These are phyloP conservation scores for Tadarida brasiliensis DNA, from an alignment of 2,797 vertebrate species.

Conservation along the genomic window DNA sequence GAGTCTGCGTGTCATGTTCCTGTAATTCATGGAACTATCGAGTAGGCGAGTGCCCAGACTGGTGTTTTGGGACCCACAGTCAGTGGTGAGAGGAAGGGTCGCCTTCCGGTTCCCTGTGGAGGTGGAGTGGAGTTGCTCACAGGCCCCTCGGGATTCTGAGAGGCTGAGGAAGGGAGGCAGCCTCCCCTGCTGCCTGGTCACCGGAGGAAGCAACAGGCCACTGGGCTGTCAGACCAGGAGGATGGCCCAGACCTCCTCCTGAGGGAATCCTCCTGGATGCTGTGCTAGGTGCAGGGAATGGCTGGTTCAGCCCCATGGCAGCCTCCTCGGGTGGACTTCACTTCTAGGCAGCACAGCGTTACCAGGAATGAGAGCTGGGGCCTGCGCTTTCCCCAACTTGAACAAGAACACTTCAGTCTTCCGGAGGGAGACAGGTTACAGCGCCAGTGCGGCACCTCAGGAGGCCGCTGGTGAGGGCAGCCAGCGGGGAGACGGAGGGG, in stretches of 20 bases:
- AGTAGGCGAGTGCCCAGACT: neutral
- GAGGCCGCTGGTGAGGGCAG: rapidly evolving
- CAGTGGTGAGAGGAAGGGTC: neutral
- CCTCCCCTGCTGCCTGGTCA: neutral
- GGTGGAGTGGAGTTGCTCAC: too few species aligned
- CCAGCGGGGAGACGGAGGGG: neutral
- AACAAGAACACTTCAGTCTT: neutral
- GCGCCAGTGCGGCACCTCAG: rapidly evolving
- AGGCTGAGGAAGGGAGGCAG: neutral
- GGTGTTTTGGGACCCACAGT: neutral
- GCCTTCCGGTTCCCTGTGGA: neutral
- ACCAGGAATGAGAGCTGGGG: neutral
- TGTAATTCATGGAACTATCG: too few species aligned
- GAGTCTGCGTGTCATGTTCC: neutral
- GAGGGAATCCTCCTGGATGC: neutral
- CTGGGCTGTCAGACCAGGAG: neutral
- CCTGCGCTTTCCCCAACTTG: neutral
- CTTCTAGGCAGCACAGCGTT: neutral
- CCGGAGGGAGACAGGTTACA: rapidly evolving
- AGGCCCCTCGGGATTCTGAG: neutral
- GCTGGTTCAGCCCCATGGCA: neutral
- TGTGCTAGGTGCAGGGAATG: neutral
- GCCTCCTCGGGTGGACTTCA: rapidly evolving
- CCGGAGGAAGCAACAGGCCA: neutral
- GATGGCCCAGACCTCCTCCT: neutral